These are phyloP conservation scores for Paramuricea clavata DNA, from an alignment of 92 coral and sea anemone species.

Conservation along the genomic window DNA sequence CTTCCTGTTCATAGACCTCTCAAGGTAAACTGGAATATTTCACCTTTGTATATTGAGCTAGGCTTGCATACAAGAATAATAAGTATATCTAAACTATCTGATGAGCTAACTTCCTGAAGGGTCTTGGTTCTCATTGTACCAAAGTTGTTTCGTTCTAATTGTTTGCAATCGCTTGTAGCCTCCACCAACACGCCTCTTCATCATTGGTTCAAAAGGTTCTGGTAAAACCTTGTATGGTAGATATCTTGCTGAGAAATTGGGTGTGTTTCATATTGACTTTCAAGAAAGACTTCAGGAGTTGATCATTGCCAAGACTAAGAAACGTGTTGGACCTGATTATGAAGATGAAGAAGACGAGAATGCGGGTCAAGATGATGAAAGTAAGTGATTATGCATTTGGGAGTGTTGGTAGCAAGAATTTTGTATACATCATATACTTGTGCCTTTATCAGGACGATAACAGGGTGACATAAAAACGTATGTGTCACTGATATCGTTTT, in stretches of 20 bases:
- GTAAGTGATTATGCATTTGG: constrained; percentile 71
- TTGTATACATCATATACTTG: too few relatives aligned
- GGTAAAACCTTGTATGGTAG: constrained; percentile 96
- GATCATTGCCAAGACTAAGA: constrained; percentile 97
- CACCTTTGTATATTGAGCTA: neutral
- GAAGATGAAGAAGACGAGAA: constrained; percentile 87
- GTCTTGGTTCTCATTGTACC: neutral
- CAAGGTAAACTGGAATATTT: constrained; percentile 60
- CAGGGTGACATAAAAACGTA: too few relatives aligned
- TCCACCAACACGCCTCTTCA: constrained; percentile 90
- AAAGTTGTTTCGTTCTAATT: neutral
- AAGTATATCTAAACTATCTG: too few relatives aligned
- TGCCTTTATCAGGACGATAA: too few relatives aligned
- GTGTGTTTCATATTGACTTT: constrained; percentile 94
- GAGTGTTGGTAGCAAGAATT: neutral
- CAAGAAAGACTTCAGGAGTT: constrained; percentile 95
- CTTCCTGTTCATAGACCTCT: constrained; percentile 79
- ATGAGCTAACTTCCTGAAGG: neutral
- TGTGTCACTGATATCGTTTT: too few relatives aligned
- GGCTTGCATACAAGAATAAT: neutral
- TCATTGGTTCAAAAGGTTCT: constrained; percentile 96
- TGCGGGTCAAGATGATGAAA: constrained; percentile 66
- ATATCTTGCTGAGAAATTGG: constrained; percentile 84
- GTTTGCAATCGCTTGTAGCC: constrained; percentile 63
- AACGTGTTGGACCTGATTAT: constrained; percentile 95